Conservation (phyloP, 2,113 vertebrate species). For the Microcebus tavaratra region DNA sequence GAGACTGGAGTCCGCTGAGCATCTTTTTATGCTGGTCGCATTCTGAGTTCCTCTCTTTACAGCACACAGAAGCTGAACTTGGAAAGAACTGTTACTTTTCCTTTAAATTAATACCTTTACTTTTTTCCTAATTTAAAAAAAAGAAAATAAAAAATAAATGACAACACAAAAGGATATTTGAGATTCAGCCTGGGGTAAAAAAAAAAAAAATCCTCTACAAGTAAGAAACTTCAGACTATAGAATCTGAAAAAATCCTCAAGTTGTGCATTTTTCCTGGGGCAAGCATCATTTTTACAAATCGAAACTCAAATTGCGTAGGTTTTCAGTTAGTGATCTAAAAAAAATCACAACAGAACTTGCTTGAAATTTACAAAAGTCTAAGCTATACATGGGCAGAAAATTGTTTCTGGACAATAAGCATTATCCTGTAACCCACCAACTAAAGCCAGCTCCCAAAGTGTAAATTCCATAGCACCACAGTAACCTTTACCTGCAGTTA, state of each 20-base stretch:
- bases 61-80: neutral
- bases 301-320: neutral
- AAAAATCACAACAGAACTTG: neutral
- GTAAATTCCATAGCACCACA: neutral
- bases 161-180: neutral
- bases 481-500: neutral
- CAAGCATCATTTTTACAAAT: neutral
- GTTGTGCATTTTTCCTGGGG: neutral
- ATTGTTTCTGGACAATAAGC: neutral
- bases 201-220: neutral
- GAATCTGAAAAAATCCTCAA: neutral
- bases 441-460: neutral
- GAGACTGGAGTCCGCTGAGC: neutral
- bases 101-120: neutral
- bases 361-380: neutral
- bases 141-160: neutral
- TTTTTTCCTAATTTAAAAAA: conserved; percentile 8
- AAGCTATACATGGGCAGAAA: neutral
- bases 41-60: neutral
- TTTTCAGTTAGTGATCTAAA: neutral
- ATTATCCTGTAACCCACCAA: neutral
- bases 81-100: neutral
- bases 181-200: neutral
- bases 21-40: neutral
- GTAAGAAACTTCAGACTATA: neutral